Base-by-base conservation (phyloP, 2,797 vertebrate species). In the Echiichthys vipera region DNA sequence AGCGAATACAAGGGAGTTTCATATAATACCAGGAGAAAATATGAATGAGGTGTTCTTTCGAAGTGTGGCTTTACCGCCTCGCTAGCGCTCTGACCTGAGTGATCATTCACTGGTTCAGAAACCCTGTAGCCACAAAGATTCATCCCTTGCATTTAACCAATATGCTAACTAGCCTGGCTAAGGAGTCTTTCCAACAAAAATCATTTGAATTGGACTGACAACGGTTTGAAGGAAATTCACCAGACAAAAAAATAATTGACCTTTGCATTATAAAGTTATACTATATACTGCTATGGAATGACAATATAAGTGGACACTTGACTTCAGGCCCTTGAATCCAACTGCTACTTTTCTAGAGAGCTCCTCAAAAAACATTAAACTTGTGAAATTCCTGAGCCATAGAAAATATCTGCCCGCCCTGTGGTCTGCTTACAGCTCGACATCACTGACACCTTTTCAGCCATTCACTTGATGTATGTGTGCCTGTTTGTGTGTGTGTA, bases 341-440 rank as follows among this genome's bases (percentile, higher is more conserved):
- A 88, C 80, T 82, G 84, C 80, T 88, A 88, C 83, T 83, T 89
- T 89, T 90, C 86, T 63, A 81, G 61, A 79, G 74, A 79, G 84
- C 90, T 87, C 85, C 88, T 94, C 86, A 90, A 94, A 94, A 95
- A 93, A 94, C 92, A 94, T 94, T 90, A 85, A 87, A 91, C 89
- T 81, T 90, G 88, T 88, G 89, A 92, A 93, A 93, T 91, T 92
- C 91, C 89, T 89, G 80, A 91, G 88, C 87, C 90, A 91, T 83
- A 88, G 86, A 92, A 91, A 89, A 90, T 85, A 85, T 75, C 78
- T 76, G 67, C 50, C 42, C 43, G 14, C 65, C 80, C 73, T 24
- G 49, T 25, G 65, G 58, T 71, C 81, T 49, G 54, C 83, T 91
- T 74, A 73, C 79, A 80, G 87, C 80, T 91, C 89, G 72, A 78